phyloP scores from a whole-genome alignment of 2,797 vertebrate genomes.

The Anisognathus igniventris region DNA sequence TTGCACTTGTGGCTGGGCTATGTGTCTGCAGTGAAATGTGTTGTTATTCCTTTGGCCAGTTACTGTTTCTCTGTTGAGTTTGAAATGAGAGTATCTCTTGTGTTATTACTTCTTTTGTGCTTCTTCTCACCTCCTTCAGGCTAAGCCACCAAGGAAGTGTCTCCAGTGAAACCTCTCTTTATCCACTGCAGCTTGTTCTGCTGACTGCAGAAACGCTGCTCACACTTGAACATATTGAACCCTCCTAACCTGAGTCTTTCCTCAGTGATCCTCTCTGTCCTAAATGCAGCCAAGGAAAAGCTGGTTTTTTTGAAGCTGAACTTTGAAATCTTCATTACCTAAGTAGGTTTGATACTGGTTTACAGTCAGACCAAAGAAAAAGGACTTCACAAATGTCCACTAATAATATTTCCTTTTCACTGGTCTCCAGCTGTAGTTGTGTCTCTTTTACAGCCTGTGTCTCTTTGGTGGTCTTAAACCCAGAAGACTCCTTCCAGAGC shows the following conservation, averaged over 20 bases:
- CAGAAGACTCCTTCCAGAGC: slow-evolving; percentile 41
- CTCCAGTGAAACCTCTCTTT: background rate
- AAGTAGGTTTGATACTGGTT: background rate
- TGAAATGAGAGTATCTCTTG: background rate
- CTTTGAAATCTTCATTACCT: background rate
- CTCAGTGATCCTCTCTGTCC: background rate
- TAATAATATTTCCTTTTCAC: slow-evolving; percentile 17
- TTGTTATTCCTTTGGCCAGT: background rate
- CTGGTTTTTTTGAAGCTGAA: background rate
- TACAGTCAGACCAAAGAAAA: background rate
- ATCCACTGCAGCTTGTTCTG: background rate
- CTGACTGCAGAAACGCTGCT: background rate
- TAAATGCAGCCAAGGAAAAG: background rate
- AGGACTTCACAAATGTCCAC: slow-evolving; percentile 1
- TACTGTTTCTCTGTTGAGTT: background rate
- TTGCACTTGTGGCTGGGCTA: background rate
- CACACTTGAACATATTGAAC: background rate
- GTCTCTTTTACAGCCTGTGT: slow-evolving; percentile 31
- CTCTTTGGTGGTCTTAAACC: slow-evolving; percentile 62
- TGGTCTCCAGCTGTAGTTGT: background rate
- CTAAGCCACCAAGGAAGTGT: background rate
- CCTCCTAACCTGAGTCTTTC: background rate
- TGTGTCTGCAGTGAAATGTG: background rate
- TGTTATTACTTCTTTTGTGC: background rate
- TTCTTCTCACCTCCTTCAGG: background rate